Conservation (phyloP, 2,797 vertebrate genomes). For the Tapera naevia region DNA sequence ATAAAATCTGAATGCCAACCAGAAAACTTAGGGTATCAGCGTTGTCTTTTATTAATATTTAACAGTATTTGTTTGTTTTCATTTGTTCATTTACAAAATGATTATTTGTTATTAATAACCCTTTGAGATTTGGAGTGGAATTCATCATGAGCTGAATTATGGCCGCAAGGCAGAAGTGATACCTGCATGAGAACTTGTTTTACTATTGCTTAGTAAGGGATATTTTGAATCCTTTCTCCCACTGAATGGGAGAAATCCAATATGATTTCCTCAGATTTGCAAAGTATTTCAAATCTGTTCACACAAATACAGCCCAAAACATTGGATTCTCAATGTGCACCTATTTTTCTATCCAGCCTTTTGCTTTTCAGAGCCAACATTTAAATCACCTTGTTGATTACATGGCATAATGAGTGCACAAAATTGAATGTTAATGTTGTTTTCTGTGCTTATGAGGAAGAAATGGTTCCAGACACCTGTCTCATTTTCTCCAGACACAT, state of each 20-base stretch:
- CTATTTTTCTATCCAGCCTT: neutral
- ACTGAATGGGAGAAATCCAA: neutral
- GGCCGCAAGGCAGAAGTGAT: neutral
- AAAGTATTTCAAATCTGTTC: neutral
- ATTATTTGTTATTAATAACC: neutral
- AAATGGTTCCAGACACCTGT: constrained; percentile 34
- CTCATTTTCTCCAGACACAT: constrained; percentile 24
- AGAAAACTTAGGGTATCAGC: neutral
- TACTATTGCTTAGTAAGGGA: neutral
- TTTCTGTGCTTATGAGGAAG: constrained; percentile 1
- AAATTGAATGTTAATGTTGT: constrained; percentile 36
- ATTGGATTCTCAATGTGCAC: neutral
- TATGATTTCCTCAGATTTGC: neutral
- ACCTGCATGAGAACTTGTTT: neutral
- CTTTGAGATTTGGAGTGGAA: neutral
- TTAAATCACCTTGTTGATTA: constrained; percentile 13
- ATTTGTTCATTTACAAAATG: neutral
- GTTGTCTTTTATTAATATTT: neutral
- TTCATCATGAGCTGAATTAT: neutral
- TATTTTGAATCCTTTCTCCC: neutral
- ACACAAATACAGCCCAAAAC: neutral
- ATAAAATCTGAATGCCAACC: neutral
- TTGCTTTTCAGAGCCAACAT: neutral
- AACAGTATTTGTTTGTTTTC: neutral
- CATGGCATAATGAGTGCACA: neutral